A percentile compares a stretch with the other conserved stretches of the same genome.
phyloP scores from a whole-genome alignment of 92 coral and sea anemone genomes.

The Zoanthus sociatus region DNA sequence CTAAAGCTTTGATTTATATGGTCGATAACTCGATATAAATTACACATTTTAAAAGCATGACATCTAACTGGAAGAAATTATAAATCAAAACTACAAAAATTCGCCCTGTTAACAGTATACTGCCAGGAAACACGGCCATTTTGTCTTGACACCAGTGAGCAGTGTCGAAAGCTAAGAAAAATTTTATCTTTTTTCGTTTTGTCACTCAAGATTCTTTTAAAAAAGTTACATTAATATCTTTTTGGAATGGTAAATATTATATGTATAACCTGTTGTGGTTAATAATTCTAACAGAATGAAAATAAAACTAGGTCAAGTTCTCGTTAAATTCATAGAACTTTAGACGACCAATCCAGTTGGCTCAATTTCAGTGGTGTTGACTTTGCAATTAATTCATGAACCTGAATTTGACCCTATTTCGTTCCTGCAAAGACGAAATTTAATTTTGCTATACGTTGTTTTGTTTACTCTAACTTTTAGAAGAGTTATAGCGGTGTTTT shows the following conservation, averaged over 20 bases:
- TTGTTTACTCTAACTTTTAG: neutral
- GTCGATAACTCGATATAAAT: neutral
- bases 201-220: neutral
- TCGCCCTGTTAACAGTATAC: no score
- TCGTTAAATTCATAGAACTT: neutral
- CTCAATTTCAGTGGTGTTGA: neutral
- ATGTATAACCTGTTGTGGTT: slow-evolving; percentile 6
- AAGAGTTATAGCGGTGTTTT: neutral
- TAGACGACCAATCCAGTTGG: neutral
- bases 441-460: neutral
- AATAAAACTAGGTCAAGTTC: neutral
- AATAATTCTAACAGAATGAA: neutral
- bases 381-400: neutral
- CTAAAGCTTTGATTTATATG: neutral
- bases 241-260: neutral
- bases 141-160: no score
- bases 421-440: neutral
- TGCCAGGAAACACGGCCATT: no score
- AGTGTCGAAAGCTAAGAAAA: neutral
- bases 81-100: no score
- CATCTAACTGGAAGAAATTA: neutral
- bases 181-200: neutral
- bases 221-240: neutral
- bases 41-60: neutral
- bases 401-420: neutral